phyloP scores from a whole-genome alignment of 1,140 invertebrate genomes.

The Formica selysi region DNA sequence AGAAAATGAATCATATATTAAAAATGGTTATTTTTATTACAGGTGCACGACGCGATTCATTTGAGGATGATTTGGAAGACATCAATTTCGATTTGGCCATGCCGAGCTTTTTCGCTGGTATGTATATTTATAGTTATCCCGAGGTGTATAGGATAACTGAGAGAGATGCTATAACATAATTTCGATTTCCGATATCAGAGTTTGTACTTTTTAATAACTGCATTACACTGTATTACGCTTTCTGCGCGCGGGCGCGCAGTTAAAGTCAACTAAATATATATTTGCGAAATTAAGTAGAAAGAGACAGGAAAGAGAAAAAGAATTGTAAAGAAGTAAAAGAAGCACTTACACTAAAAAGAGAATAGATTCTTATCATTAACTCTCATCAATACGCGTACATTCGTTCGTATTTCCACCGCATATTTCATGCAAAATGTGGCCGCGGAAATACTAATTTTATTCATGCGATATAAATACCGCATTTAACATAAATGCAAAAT shows the following conservation, averaged over 20 bases:
- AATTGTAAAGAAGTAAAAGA: not conserved
- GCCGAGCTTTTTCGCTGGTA: not conserved
- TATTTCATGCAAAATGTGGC: not conserved
- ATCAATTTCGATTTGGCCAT: not conserved
- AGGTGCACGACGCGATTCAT: constrained; percentile 21
- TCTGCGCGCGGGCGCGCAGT: not conserved
- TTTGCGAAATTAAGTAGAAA: not conserved
- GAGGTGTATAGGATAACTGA: not conserved
- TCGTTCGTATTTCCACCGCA: not conserved
- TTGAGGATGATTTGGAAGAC: not conserved
- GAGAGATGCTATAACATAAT: not conserved
- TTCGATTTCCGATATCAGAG: not conserved
- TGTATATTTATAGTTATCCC: constrained; percentile 21
- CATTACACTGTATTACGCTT: not conserved
- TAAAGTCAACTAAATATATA: not conserved
- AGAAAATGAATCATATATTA: not conserved
- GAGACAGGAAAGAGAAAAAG: not conserved
- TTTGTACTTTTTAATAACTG: not conserved
- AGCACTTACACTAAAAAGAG: not conserved
- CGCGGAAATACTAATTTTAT: constrained; percentile 14
- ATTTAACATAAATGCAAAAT: constrained; percentile 8
- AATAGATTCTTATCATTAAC: not conserved
- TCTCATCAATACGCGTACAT: not conserved
- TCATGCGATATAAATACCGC: not conserved
- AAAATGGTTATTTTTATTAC: constrained; percentile 20